phyloP scores from a whole-genome alignment of 2,888 invertebrate species.

The Coecobrya sp. region DNA sequence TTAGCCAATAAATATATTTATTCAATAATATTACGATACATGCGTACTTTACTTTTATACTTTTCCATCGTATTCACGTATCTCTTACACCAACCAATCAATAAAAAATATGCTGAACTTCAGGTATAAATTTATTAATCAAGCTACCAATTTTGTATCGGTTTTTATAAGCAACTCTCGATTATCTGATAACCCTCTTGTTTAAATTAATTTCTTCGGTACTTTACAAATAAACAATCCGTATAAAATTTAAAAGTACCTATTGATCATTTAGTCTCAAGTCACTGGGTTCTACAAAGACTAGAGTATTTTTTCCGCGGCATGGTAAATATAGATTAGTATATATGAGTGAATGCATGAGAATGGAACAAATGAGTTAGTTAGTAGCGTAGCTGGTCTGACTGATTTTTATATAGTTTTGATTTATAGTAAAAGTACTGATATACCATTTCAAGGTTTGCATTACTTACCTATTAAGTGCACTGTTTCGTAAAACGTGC shows the following conservation, averaged over 20 bases:
- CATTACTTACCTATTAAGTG: neutral
- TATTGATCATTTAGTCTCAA: no score
- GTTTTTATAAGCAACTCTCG: neutral
- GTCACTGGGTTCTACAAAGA: no score
- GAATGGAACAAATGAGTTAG: no score
- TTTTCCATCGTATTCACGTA: slow-evolving; percentile 44
- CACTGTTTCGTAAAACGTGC: slow-evolving; percentile 19
- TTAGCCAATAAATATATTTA: neutral
- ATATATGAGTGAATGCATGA: no score
- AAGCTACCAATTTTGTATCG: neutral
- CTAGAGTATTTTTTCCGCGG: no score
- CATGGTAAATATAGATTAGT: no score
- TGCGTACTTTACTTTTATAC: slow-evolving; percentile 43
- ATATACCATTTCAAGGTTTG: neutral
- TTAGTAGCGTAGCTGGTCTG: neutral
- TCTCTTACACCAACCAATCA: slow-evolving; percentile 38
- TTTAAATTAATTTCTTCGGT: no score
- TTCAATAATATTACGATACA: neutral
- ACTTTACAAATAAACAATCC: no score
- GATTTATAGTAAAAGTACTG: slow-evolving; percentile 4
- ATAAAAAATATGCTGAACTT: neutral
- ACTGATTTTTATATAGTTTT: neutral
- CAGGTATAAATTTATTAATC: slow-evolving; percentile 3
- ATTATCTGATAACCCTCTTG: neutral
- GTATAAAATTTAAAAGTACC: no score